Conservation (phyloP, 2,888 invertebrate species). For the Corythucha ciliata region DNA sequence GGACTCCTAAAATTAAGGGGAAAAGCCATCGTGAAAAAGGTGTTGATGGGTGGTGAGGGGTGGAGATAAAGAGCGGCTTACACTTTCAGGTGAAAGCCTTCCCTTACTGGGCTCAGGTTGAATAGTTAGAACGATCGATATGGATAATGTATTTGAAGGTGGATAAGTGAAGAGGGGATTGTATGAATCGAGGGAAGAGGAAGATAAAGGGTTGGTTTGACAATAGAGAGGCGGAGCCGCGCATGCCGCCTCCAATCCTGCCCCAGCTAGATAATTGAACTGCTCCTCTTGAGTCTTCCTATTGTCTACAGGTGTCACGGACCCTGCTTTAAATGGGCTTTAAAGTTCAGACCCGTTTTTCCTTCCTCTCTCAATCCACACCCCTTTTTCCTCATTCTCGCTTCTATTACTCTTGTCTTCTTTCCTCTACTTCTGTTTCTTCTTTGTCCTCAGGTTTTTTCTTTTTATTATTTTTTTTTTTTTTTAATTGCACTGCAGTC, state of each 20-base stretch:
- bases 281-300: constrained; percentile 3
- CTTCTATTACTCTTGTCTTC: neutral
- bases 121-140: too few species aligned
- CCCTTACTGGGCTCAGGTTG: too few species aligned
- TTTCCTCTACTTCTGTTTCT: neutral
- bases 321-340: constrained; percentile 1
- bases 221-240: neutral
- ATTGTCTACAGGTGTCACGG: constrained; percentile 8
- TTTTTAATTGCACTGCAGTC: constrained; percentile 18
- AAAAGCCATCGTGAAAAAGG: too few species aligned
- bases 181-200: constrained; percentile 13
- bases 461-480: constrained; percentile 9
- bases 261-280: constrained; percentile 13
- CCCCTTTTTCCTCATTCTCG: too few species aligned
- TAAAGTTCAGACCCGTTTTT: too few species aligned
- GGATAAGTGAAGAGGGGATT: constrained; percentile 16
- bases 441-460: neutral
- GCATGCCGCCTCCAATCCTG: neutral
- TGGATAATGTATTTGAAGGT: constrained; percentile 22
- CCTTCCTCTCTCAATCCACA: too few species aligned
- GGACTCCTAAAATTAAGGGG: too few species aligned
- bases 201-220: constrained; percentile 8
- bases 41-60: too few species aligned
- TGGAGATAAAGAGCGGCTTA: too few species aligned
- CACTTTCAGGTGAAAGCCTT: too few species aligned